Conservation (phyloP, 92 coral and sea anemone species). For the Porites lobata region DNA sequence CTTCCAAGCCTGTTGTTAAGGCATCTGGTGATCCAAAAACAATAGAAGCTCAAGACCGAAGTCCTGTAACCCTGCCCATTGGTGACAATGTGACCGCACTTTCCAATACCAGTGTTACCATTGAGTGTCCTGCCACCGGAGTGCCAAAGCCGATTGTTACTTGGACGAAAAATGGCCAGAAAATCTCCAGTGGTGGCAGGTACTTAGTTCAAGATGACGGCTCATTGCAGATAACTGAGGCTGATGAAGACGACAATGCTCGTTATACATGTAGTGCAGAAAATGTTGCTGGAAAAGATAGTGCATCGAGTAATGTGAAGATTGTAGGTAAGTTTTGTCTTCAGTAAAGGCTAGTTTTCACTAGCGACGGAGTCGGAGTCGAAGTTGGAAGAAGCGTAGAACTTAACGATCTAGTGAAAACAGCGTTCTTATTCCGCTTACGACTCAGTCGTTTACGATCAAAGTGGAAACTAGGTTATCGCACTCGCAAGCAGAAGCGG, state of each 20-base stretch:
- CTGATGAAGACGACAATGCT: slow-evolving; percentile 40
- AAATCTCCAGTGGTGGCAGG: slow-evolving; percentile 47
- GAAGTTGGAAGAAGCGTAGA: no score
- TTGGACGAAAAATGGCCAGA: slow-evolving; percentile 71
- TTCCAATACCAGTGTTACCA: slow-evolving; percentile 56
- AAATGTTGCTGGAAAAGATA: slow-evolving; percentile 61
- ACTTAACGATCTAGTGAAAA: no score
- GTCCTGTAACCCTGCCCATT: slow-evolving; percentile 46
- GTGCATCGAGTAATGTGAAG: slow-evolving; percentile 37
- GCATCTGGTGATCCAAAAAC: slow-evolving; percentile 48
- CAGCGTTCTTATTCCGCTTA: no score
- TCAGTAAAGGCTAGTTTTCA: no score
- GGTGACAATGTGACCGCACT: slow-evolving; percentile 73
- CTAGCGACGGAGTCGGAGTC: no score
- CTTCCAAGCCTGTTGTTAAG: slow-evolving; percentile 43
- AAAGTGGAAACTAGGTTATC: no score
- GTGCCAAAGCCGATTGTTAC: slow-evolving; percentile 66
- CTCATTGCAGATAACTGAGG: slow-evolving; percentile 49
- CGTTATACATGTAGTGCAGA: slow-evolving; percentile 62
- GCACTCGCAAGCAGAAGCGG: no score
- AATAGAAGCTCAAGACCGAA: slow-evolving; percentile 26
- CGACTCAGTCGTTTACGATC: no score
- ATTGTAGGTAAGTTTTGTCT: slow-evolving; percentile 46
- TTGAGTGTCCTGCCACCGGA: slow-evolving; percentile 76
- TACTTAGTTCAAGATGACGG: slow-evolving; percentile 56